phyloP scores from a whole-genome alignment of 1,140 invertebrate species.

The Bombus confusus region DNA sequence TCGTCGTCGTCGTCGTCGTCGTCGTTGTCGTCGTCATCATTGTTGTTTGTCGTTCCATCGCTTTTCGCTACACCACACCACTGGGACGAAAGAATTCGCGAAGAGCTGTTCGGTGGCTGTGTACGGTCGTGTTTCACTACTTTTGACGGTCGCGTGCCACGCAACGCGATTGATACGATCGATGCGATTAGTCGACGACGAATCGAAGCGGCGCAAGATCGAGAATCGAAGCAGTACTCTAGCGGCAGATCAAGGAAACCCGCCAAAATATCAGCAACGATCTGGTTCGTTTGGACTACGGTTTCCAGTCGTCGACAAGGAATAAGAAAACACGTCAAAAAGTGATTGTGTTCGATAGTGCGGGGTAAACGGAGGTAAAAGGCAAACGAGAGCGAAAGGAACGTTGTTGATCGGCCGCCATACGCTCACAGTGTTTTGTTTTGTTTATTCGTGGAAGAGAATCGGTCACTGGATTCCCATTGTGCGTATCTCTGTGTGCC shows the following conservation, averaged over 20 bases:
- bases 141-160: background rate
- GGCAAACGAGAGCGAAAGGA: background rate
- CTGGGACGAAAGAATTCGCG: no score
- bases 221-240: background rate
- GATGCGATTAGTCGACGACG: background rate
- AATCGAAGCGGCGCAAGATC: background rate
- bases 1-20: constrained; percentile 1
- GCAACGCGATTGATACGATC: background rate
- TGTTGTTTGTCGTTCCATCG: background rate
- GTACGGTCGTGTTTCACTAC: background rate
- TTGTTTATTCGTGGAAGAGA: constrained; percentile 36
- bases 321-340: background rate
- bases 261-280: constrained; percentile 11
- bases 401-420: constrained; percentile 13
- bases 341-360: constrained; percentile 21
- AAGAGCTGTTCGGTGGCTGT: background rate
- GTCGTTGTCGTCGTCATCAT: background rate
- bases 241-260: background rate
- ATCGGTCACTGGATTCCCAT: constrained; percentile 1
- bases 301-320: background rate
- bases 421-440: constrained; percentile 29
- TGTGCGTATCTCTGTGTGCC: constrained; percentile 41
- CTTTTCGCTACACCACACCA: rapidly evolving
- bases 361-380: background rate
- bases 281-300: constrained; percentile 1